Conservation (phyloP, 2,113 vertebrate species). For the Holacanthus passer region DNA sequence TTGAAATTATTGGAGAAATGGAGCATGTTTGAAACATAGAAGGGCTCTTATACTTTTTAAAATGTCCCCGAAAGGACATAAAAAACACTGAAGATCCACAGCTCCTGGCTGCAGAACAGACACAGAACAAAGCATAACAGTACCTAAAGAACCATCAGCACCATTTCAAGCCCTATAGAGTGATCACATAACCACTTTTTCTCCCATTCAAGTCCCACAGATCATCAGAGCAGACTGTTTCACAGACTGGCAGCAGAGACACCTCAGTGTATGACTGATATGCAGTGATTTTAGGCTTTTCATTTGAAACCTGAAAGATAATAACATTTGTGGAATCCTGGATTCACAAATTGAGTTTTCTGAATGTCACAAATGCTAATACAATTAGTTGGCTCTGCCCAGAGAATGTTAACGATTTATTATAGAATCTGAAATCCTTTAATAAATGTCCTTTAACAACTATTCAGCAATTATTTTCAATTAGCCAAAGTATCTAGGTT, state of each 20-base stretch:
- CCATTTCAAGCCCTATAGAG: background rate
- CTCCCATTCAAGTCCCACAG: background rate
- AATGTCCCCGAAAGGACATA: background rate
- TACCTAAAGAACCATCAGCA: background rate
- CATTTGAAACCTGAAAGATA: background rate
- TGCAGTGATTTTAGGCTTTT: background rate
- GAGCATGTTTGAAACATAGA: background rate
- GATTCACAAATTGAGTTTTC: constrained; percentile 4
- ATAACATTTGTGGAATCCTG: background rate
- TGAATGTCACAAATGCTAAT: constrained; percentile 11
- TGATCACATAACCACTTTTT: background rate
- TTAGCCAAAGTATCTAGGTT: background rate
- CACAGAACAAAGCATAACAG: background rate
- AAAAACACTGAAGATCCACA: background rate
- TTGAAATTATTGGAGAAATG: constrained; percentile 5
- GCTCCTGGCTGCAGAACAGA: background rate
- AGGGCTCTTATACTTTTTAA: background rate
- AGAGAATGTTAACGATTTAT: background rate
- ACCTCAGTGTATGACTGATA: background rate
- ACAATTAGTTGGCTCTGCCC: background rate
- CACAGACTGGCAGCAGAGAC: background rate
- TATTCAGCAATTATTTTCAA: background rate
- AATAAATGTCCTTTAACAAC: background rate
- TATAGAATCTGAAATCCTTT: background rate
- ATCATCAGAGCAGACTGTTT: background rate